Conservation (phyloP, 1,140 invertebrate genomes). For the Amphibalanus amphitrite region DNA sequence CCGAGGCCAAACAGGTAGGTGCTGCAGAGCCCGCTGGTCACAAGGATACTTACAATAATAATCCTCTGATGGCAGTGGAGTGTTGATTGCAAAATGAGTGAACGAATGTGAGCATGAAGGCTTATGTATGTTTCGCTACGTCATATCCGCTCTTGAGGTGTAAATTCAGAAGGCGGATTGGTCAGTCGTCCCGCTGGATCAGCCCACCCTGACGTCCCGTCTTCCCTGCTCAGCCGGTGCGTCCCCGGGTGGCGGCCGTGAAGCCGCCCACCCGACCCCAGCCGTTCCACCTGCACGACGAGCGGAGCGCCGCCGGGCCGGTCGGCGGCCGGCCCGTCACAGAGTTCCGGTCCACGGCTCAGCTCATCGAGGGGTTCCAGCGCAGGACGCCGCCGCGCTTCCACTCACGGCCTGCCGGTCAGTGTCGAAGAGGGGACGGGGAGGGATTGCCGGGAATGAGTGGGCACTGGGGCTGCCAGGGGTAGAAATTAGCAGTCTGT, state of each 20-base stretch:
- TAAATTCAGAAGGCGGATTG: too few species aligned
- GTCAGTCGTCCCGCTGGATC: too few species aligned
- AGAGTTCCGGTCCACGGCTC: conserved; percentile 16
- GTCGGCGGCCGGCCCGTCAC: conserved; percentile 8
- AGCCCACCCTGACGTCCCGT: too few species aligned
- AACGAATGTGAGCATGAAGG: too few species aligned
- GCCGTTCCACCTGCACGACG: conserved; percentile 16
- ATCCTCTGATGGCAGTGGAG: too few species aligned
- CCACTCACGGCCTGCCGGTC: conserved; percentile 7
- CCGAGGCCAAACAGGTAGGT: background rate
- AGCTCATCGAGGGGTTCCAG: conserved; percentile 16
- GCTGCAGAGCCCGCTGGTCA: too few species aligned
- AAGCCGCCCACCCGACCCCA: conserved; percentile 13
- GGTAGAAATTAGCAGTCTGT: too few species aligned
- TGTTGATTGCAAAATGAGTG: too few species aligned
- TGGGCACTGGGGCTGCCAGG: too few species aligned
- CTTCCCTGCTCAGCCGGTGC: background rate
- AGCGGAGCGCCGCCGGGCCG: conserved; percentile 5
- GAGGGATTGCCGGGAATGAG: conserved; percentile 8
- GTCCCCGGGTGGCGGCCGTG: background rate
- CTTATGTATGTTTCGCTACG: too few species aligned
- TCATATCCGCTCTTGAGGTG: too few species aligned
- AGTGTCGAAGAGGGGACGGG: conserved; percentile 8
- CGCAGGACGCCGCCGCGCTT: conserved; percentile 17
- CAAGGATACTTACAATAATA: too few species aligned